Evolutionary conservation across 2,113 vertebrate genomes (phyloP).

Genomic region (Microtus oregoni): DNA sequence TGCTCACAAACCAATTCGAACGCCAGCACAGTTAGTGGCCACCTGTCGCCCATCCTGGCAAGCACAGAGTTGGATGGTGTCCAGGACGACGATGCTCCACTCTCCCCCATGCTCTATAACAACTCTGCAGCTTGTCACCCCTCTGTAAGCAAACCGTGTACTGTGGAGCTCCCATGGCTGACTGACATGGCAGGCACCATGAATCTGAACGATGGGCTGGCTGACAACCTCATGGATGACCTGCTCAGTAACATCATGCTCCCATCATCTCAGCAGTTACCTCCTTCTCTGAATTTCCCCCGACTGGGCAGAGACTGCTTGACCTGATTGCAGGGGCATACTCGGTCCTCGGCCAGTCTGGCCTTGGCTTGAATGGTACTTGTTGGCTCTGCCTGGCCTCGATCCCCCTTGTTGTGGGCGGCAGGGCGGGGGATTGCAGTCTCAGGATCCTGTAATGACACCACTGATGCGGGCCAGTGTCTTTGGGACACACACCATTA

Average conservation of each 20-base stretch:
- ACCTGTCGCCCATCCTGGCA: conserved; percentile 96
- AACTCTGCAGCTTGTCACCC: conserved; percentile 89
- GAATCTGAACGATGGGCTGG: conserved; percentile 76
- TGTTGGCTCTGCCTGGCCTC: too few relatives aligned
- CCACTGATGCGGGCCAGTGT: too few relatives aligned
- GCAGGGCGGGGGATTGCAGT: too few relatives aligned
- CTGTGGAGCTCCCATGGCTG: conserved; percentile 94
- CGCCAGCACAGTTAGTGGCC: conserved; percentile 97
- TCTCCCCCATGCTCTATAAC: conserved; percentile 97
- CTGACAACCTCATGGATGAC: conserved; percentile 95
- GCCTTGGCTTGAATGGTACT: too few relatives aligned
- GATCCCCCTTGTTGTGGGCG: too few relatives aligned
- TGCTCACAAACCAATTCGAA: conserved; percentile 98
- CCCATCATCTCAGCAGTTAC: conserved; percentile 88
- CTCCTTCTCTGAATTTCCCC: conserved; percentile 53
- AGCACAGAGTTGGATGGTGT: conserved; percentile 96
- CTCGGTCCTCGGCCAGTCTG: too few relatives aligned
- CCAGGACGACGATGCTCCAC: conserved; percentile 93
- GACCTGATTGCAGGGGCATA: too few relatives aligned
- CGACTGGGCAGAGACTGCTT: too few relatives aligned
- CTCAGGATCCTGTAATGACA: too few relatives aligned
- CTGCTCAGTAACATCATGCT: conserved; percentile 95
- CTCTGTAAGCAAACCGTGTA: conserved; percentile 89
- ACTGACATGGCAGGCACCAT: conserved; percentile 92
- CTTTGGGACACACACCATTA: too few relatives aligned